phyloP scores from a whole-genome alignment of 2,797 vertebrate species.

The Coluber constrictor region DNA sequence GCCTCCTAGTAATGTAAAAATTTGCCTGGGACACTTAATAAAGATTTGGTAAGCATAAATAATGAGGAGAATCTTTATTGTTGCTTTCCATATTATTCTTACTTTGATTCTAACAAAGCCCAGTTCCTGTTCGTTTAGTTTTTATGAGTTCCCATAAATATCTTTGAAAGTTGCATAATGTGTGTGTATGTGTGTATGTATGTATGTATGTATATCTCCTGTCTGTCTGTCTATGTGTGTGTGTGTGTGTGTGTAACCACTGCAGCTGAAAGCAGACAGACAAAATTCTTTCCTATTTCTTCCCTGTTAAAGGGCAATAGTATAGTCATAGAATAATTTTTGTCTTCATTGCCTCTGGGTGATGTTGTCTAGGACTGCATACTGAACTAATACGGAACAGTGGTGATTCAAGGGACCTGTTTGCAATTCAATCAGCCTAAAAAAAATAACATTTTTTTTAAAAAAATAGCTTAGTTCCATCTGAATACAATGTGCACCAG shows the following conservation, averaged over 20 bases:
- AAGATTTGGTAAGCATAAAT: neutral
- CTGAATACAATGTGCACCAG: neutral
- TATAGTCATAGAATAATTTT: neutral
- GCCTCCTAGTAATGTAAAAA: neutral
- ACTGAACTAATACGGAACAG: neutral
- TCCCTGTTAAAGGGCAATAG: slow-evolving; percentile 8
- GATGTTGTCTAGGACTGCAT: neutral
- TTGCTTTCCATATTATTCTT: neutral
- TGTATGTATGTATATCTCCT: no score
- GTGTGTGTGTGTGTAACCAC: neutral
- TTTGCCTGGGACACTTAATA: neutral
- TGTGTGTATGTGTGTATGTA: neutral
- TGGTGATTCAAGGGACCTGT: slow-evolving; percentile 8
- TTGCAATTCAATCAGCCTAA: neutral
- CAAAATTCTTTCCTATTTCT: slow-evolving; percentile 39
- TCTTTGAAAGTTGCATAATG: neutral
- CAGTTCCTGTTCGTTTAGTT: neutral
- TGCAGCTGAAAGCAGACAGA: slow-evolving; percentile 39
- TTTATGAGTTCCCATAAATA: neutral
- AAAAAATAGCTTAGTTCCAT: neutral
- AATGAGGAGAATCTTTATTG: neutral
- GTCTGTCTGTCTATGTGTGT: no score
- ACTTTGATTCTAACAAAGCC: neutral
- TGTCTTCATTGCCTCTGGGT: neutral
- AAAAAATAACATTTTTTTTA: neutral